Evolutionary conservation across 2,797 vertebrate species (phyloP).

Genomic region (Pelobates cultripes): DNA sequence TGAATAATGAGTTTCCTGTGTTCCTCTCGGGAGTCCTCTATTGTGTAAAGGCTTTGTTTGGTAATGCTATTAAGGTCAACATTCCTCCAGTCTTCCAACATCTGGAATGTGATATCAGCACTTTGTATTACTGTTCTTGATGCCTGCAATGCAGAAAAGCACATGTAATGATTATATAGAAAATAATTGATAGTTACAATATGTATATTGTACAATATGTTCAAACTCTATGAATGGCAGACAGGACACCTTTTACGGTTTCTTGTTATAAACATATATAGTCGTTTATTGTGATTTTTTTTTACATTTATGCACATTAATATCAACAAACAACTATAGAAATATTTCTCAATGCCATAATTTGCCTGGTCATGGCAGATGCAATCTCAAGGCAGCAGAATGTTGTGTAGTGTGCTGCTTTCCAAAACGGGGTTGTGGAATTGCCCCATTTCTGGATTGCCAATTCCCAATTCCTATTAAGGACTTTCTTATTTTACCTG

Average conservation of each 20-base stretch:
- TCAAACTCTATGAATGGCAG: neutral
- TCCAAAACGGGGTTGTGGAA: too few species aligned
- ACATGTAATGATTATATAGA: neutral
- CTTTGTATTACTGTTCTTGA: slow-evolving; percentile 99
- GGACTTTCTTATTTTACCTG: too few species aligned
- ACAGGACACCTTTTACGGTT: neutral
- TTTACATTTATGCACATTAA: too few species aligned
- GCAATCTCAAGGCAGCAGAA: too few species aligned
- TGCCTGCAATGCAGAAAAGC: slow-evolving; percentile 75
- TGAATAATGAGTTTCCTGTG: slow-evolving; percentile 95
- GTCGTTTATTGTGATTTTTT: too few species aligned
- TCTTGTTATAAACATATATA: too few species aligned
- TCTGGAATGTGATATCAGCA: slow-evolving; percentile 98
- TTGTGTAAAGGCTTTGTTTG: slow-evolving; percentile 98
- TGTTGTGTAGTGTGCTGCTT: too few species aligned
- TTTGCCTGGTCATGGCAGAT: too few species aligned
- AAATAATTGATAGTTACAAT: neutral
- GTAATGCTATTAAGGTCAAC: slow-evolving; percentile 98
- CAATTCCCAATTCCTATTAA: too few species aligned
- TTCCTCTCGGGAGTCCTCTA: slow-evolving; percentile 96
- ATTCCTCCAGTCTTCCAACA: slow-evolving; percentile 99
- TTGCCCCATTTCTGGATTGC: too few species aligned
- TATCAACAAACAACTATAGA: too few species aligned
- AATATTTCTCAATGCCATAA: too few species aligned
- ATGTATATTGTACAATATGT: neutral